Evolutionary conservation across 1,140 invertebrate genomes (phyloP).

Genomic region (Nymphalis io): DNA sequence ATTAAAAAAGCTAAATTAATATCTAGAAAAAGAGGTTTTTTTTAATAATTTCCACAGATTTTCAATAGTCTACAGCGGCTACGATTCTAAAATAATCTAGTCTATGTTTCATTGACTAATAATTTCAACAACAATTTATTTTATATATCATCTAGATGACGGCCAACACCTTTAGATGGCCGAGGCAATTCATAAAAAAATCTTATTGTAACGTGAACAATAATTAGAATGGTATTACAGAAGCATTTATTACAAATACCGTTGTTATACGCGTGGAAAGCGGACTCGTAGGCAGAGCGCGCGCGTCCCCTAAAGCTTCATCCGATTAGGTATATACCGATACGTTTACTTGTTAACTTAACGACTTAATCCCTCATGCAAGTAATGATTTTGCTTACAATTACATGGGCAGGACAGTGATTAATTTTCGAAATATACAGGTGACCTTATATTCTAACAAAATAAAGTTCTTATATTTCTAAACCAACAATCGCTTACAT

Average conservation of each 20-base stretch:
- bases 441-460: slow-evolving; percentile 41
- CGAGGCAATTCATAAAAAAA: slow-evolving; percentile 47
- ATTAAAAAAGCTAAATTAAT: slow-evolving; percentile 1
- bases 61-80: slow-evolving; percentile 47
- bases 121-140: slow-evolving; percentile 58
- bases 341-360: neutral
- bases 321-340: slow-evolving; percentile 13
- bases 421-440: slow-evolving; percentile 58
- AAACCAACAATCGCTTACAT: slow-evolving; percentile 44
- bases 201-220: slow-evolving; percentile 31
- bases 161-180: slow-evolving; percentile 33
- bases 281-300: slow-evolving; percentile 22
- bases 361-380: neutral
- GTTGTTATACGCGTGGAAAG: slow-evolving; percentile 29
- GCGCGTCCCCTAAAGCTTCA: slow-evolving; percentile 25
- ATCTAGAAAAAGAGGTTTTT: slow-evolving; percentile 3
- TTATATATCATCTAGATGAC: slow-evolving; percentile 43
- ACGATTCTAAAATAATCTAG: slow-evolving; percentile 51
- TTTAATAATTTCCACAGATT: slow-evolving; percentile 35
- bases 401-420: slow-evolving; percentile 73
- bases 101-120: slow-evolving; percentile 50
- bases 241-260: slow-evolving; percentile 27
- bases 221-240: slow-evolving; percentile 27
- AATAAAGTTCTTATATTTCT: slow-evolving; percentile 35
- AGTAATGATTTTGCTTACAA: slow-evolving; percentile 50